phyloP scores from a whole-genome alignment of 2,797 vertebrate genomes.

The Lepus oiostolus region DNA sequence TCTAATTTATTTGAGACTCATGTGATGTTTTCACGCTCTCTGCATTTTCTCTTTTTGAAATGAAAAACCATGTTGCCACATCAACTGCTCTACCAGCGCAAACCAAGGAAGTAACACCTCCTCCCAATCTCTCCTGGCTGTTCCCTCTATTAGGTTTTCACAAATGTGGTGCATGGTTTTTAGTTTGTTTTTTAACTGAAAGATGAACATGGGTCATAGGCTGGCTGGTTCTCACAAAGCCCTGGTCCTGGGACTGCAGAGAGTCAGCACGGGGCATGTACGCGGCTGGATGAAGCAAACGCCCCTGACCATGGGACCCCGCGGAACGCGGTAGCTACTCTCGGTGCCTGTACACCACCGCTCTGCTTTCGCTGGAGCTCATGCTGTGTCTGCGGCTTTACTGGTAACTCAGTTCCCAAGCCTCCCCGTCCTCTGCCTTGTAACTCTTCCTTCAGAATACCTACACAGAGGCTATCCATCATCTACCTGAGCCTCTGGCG shows the following conservation, averaged over 20 bases:
- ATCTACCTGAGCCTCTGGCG: neutral
- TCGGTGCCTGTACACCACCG: neutral
- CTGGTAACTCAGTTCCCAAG: neutral
- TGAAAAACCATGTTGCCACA: neutral
- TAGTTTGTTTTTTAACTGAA: neutral
- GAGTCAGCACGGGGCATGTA: neutral
- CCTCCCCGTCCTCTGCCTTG: neutral
- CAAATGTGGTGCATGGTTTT: neutral
- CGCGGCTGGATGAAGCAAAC: neutral
- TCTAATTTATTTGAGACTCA: neutral
- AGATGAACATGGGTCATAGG: neutral
- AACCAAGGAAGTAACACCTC: neutral
- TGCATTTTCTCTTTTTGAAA: constrained; percentile 7
- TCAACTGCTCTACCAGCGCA: neutral
- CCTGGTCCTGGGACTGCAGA: neutral
- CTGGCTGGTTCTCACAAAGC: neutral
- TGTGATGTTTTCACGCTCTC: neutral
- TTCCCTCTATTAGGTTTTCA: neutral
- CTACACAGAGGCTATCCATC: neutral
- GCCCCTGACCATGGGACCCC: neutral
- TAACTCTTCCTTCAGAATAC: neutral
- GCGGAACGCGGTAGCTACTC: neutral
- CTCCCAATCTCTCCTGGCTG: neutral
- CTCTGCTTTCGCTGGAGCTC: neutral
- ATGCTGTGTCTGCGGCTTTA: neutral